Percentiles rank a stretch among this genome's conserved stretches.
phyloP scores from a whole-genome alignment of 2,888 invertebrate species.

The Papilio gigon region DNA sequence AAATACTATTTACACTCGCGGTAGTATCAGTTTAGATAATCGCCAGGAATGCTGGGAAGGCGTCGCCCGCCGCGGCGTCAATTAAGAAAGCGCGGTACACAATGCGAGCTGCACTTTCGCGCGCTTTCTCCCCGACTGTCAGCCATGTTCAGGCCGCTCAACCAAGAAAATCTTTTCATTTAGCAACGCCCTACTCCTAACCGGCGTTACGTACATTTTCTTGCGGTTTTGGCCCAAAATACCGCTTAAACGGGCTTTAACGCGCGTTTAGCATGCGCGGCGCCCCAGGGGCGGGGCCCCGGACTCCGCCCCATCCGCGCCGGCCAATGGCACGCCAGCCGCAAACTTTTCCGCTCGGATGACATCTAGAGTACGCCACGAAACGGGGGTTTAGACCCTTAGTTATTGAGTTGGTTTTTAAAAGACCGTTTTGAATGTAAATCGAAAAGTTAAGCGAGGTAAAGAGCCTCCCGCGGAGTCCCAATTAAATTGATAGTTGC shows the following conservation, averaged over 20 bases:
- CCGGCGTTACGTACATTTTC: slow-evolving; percentile 79
- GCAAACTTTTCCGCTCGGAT: slow-evolving; percentile 68
- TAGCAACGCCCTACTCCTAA: slow-evolving; percentile 79
- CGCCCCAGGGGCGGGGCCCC: slow-evolving; percentile 60
- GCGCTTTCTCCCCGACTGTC: slow-evolving; percentile 71
- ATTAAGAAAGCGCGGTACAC: slow-evolving; percentile 39
- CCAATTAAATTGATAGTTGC: slow-evolving; percentile 81
- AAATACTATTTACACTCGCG: slow-evolving; percentile 12
- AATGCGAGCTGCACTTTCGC: slow-evolving; percentile 68
- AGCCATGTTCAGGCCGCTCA: slow-evolving; percentile 75
- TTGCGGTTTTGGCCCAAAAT: slow-evolving; percentile 80
- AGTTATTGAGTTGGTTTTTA: slow-evolving; percentile 80
- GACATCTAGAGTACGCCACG: slow-evolving; percentile 72
- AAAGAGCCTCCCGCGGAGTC: slow-evolving; percentile 74
- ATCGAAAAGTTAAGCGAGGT: slow-evolving; percentile 81
- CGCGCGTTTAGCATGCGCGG: slow-evolving; percentile 80
- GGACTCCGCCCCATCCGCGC: slow-evolving; percentile 56
- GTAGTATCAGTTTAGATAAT: slow-evolving; percentile 12
- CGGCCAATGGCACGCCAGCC: slow-evolving; percentile 60
- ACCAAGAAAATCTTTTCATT: slow-evolving; percentile 78
- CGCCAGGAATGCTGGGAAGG: neutral
- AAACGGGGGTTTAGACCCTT: slow-evolving; percentile 70
- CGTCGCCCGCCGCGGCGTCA: slow-evolving; percentile 42
- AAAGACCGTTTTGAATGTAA: slow-evolving; percentile 82
- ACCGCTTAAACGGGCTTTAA: slow-evolving; percentile 82